phyloP scores from a whole-genome alignment of 2,888 invertebrate genomes.

The Apamea monoglypha region DNA sequence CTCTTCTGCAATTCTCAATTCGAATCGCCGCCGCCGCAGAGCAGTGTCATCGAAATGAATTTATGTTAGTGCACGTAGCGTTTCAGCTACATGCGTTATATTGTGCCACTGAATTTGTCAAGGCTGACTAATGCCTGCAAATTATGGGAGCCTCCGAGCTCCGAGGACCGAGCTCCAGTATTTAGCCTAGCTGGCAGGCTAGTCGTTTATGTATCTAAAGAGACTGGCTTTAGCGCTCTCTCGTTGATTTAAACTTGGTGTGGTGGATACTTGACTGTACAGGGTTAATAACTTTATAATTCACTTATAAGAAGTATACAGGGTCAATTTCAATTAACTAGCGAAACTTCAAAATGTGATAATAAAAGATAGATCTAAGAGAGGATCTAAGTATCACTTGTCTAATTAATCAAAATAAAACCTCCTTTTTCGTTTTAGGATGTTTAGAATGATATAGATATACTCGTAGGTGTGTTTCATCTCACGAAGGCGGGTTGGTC shows the following conservation, averaged over 20 bases:
- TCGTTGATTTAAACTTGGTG: conserved; percentile 23
- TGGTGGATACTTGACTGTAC: not conserved
- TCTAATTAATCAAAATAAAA: not conserved
- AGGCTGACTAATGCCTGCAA: conserved; percentile 63
- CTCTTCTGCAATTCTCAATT: conserved; percentile 43
- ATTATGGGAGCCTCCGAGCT: conserved; percentile 57
- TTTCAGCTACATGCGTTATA: conserved; percentile 62
- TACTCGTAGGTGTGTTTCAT: too few species aligned
- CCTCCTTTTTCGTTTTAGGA: not conserved
- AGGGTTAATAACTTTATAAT: not conserved
- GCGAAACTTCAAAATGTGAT: not conserved
- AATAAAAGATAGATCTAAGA: not conserved
- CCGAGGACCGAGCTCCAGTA: conserved; percentile 39
- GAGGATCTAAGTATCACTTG: not conserved
- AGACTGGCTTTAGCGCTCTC: conserved; percentile 38
- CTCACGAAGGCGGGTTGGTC: not conserved
- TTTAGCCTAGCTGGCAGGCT: conserved; percentile 35
- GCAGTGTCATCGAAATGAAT: conserved; percentile 69
- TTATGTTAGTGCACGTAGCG: conserved; percentile 65
- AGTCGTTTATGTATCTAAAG: conserved; percentile 53
- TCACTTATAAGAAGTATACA: not conserved
- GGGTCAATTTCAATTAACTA: not conserved
- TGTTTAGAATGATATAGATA: not conserved
- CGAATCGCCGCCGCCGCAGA: conserved; percentile 27
- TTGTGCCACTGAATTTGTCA: conserved; percentile 68